Percentiles rank a stretch among this genome's conserved stretches.
These are phyloP conservation scores for Caenorhabditis virilis DNA, from an alignment of 2,888 invertebrate genomes.

Conservation along the genomic window DNA sequence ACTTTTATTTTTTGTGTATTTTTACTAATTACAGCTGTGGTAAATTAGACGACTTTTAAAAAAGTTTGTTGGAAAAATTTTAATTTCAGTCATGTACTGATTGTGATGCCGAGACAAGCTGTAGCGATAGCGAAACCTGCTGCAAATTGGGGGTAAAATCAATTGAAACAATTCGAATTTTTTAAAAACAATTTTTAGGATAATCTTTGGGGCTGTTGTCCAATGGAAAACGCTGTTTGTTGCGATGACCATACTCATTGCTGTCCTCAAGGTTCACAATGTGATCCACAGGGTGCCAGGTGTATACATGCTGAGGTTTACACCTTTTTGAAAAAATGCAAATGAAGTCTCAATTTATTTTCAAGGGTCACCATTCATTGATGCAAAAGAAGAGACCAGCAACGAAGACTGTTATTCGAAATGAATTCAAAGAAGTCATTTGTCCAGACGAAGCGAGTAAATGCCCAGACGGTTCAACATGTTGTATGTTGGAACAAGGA, in stretches of 20 bases:
- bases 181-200: too few species aligned
- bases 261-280: conserved; percentile 27
- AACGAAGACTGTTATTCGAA: conserved; percentile 16
- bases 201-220: conserved; percentile 52
- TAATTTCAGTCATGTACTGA: too few species aligned
- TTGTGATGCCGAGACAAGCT: conserved; percentile 14
- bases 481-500: conserved; percentile 35
- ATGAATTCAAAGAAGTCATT: conserved; percentile 34
- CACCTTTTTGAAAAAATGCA: not conserved
- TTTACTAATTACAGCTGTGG: too few species aligned
- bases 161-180: not conserved
- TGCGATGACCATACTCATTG: conserved; percentile 37
- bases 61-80: too few species aligned
- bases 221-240: conserved; percentile 45
- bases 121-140: conserved; percentile 42
- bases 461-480: conserved; percentile 35
- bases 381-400: conserved; percentile 32
- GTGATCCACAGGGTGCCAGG: conserved; percentile 18
- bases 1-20: too few species aligned
- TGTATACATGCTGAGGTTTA: conserved; percentile 8
- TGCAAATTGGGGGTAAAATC: conserved; percentile 29
- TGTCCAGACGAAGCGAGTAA: conserved; percentile 39
- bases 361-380: conserved; percentile 3
- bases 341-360: not conserved
- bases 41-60: too few species aligned